phyloP scores from a whole-genome alignment of 2,888 invertebrate species.

The Cryptus viduatorius region DNA sequence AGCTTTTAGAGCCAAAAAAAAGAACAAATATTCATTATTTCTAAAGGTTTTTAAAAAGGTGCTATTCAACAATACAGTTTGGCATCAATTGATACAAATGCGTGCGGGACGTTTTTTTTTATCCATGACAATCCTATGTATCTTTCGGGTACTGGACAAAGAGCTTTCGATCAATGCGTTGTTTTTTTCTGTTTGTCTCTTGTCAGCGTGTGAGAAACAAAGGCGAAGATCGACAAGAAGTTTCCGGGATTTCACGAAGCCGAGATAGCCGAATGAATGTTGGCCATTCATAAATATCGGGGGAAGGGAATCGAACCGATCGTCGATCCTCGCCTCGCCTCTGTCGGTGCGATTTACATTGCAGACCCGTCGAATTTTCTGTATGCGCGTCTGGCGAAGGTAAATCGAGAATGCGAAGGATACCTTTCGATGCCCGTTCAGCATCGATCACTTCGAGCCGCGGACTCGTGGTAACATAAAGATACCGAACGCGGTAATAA shows the following conservation, averaged over 20 bases:
- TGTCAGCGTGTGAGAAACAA: neutral
- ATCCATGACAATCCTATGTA: neutral
- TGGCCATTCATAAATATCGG: neutral
- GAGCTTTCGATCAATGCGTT: neutral
- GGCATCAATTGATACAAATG: no score
- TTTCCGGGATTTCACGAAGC: neutral
- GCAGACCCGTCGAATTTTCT: conserved; percentile 41
- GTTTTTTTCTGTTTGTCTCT: neutral
- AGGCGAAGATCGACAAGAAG: neutral
- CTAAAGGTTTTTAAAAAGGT: no score
- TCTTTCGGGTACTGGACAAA: neutral
- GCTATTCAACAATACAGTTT: no score
- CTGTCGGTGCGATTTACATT: conserved; percentile 51
- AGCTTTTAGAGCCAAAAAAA: no score
- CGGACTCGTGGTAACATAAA: neutral
- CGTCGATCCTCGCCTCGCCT: conserved; percentile 51
- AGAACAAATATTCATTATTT: no score
- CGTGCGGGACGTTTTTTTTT: no score
- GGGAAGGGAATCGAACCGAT: conserved; percentile 23
- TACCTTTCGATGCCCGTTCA: conserved; percentile 13
- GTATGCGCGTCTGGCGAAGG: conserved; percentile 47
- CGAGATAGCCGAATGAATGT: conserved; percentile 16
- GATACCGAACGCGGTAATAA: neutral
- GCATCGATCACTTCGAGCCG: conserved; percentile 18
- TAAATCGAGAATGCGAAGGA: conserved; percentile 30